A percentile compares a stretch with the other conserved stretches of the same genome.
These are phyloP conservation scores for Neolamprologus devosi DNA, from an alignment of 2,113 vertebrate species.

Conservation along the genomic window DNA sequence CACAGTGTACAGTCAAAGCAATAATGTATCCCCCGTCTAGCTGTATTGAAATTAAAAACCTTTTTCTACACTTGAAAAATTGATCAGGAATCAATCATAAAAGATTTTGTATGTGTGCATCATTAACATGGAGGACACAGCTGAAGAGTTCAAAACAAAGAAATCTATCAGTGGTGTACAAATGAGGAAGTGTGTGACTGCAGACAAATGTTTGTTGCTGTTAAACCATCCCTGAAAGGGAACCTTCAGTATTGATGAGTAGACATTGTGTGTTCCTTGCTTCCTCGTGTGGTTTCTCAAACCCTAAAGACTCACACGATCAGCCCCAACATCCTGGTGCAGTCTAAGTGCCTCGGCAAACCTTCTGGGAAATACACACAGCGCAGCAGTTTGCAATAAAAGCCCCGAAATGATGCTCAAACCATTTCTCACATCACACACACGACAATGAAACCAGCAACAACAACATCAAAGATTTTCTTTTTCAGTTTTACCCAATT, in stretches of 20 bases:
- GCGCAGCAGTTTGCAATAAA: not conserved
- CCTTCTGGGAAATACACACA: not conserved
- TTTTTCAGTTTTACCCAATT: not conserved
- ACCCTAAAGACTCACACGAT: not conserved
- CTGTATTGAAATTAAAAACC: not conserved
- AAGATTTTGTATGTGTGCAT: not conserved
- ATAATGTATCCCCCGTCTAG: not conserved
- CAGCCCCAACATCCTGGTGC: not conserved
- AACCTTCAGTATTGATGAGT: not conserved
- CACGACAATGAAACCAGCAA: not conserved
- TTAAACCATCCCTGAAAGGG: not conserved
- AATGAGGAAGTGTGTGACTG: not conserved
- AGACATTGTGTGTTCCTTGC: not conserved
- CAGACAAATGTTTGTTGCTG: not conserved
- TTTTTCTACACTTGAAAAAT: not conserved
- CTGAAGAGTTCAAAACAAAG: not conserved
- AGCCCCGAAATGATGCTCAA: not conserved
- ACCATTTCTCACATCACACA: not conserved
- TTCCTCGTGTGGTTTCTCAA: not conserved
- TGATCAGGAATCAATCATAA: not conserved
- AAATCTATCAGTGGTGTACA: not conserved
- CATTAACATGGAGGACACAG: not conserved
- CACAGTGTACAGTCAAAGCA: not conserved
- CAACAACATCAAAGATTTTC: not conserved
- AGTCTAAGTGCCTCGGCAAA: not conserved